These are phyloP conservation scores for Scolopax mira DNA, from an alignment of 2,113 vertebrate species.

Conservation along the genomic window DNA sequence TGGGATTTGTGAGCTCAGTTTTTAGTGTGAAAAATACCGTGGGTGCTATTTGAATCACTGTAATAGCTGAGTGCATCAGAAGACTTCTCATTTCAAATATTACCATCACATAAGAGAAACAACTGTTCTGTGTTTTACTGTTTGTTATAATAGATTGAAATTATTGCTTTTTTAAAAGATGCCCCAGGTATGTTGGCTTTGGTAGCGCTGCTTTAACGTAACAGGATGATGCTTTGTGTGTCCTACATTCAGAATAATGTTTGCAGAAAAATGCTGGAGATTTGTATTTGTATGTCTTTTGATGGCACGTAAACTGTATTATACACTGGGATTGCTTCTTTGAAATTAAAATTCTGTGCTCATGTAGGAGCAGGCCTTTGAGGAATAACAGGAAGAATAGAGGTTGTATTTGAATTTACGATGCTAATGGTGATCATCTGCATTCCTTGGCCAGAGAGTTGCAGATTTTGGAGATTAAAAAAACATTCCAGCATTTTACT, in stretches of 20 bases:
- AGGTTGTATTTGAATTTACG: constrained; percentile 69
- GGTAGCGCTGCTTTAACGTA: neutral
- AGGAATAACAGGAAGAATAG: constrained; percentile 58
- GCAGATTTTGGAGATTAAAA: constrained; percentile 82
- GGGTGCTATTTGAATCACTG: neutral
- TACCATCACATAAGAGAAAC: neutral
- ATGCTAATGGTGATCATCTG: constrained; percentile 66
- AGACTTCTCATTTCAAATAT: constrained; percentile 6
- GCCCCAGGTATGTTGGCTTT: constrained; percentile 14
- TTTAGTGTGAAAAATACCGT: neutral
- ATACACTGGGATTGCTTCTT: constrained; percentile 48
- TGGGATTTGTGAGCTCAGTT: neutral
- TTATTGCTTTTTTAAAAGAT: constrained; percentile 16
- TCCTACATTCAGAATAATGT: neutral
- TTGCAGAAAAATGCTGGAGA: constrained; percentile 19
- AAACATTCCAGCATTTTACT: constrained; percentile 77
- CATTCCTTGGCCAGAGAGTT: constrained; percentile 77
- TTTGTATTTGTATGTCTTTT: constrained; percentile 44
- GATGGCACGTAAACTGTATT: constrained; percentile 35
- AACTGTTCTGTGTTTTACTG: neutral
- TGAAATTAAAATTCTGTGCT: constrained; percentile 61
- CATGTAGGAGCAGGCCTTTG: constrained; percentile 56
- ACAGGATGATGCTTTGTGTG: neutral
- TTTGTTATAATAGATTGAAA: constrained; percentile 1
- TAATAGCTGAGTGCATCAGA: neutral